Evolutionary conservation across 2,113 vertebrate genomes (phyloP).

Genomic region (Ictalurus furcatus): DNA sequence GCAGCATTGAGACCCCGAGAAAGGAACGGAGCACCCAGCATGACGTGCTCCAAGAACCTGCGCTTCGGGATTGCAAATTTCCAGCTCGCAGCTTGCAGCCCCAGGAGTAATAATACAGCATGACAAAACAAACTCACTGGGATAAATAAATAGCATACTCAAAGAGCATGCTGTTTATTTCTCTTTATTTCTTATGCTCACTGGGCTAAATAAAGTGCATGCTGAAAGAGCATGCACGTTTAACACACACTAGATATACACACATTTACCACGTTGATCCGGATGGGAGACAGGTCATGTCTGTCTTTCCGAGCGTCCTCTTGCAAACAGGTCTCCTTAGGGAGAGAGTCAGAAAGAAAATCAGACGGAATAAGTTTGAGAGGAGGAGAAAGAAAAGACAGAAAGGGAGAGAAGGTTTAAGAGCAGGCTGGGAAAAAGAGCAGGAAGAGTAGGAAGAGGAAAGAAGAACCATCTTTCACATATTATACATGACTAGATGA

Average conservation of each 20-base stretch:
- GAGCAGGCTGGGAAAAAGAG: not conserved
- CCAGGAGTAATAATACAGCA: constrained; percentile 30
- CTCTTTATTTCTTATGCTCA: not conserved
- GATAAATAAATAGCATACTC: constrained; percentile 51
- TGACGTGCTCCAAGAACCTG: constrained; percentile 21
- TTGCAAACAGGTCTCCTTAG: constrained; percentile 73
- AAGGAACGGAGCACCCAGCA: constrained; percentile 46
- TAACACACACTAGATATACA: constrained; percentile 23
- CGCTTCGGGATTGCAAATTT: constrained; percentile 48
- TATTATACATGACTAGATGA: not conserved
- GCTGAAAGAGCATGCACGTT: not conserved
- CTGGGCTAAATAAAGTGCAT: constrained; percentile 54
- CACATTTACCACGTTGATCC: constrained; percentile 72
- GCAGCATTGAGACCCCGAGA: constrained; percentile 43
- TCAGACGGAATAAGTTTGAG: not conserved
- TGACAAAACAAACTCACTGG: constrained; percentile 30
- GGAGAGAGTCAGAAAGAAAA: constrained; percentile 27
- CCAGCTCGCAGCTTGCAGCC: constrained; percentile 29
- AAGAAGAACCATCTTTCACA: not conserved
- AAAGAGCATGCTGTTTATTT: too few relatives aligned
- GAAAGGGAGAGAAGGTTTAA: not conserved
- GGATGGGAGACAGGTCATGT: constrained; percentile 73
- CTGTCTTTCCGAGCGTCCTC: constrained; percentile 66
- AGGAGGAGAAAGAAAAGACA: constrained; percentile 1
- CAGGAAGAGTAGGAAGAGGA: not conserved